Base-by-base conservation (phyloP, 2,113 vertebrate genomes). In the Cebus imitator region DNA sequence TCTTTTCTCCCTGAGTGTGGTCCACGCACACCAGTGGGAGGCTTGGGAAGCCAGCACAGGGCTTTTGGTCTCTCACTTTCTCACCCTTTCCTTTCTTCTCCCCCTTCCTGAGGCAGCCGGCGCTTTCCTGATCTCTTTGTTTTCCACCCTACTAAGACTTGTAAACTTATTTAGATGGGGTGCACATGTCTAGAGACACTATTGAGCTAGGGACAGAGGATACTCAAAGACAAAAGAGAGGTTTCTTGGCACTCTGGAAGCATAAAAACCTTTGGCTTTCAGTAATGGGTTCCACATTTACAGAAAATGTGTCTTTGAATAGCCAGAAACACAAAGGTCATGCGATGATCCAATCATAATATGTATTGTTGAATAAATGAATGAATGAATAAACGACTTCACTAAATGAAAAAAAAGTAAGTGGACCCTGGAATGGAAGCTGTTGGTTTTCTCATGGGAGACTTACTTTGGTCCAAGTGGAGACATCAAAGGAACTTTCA, bases 201-300 rank as follows among this genome's bases (percentile, higher is more conserved):
- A 45, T 58, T 52, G 72, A 76, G 13, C 64, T 55, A 57, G 2
- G 25, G 58, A n/a, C 70, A 78, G 70, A 23, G 76, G 50, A 87
- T 16, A 58, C 68, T 70, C 73, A 91, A 58, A 95, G 43, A 93
- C 87, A 95, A 97, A 87, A 87, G 45, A 87, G 79, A n/a, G 3
- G 32, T 43, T 88, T 90, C 79, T 27, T 82, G 92, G 76, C 73
- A 23, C 43, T 85, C n/a, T 66, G 43, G 92, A 91, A 89, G 14
- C 73, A 68, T 32, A 57, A 70, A 92, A 87, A 80, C 35, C 73
- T 87, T 88, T 91, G 68, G 83, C 21, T 84, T 23, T 90, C n/a
- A 43, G n/a, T 43, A 50, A 95, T 64, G 52, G 90, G 52, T 40
- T 70, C 27, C 55, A 87, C 57, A 95, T 87, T 91, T 87, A 92